phyloP scores from a whole-genome alignment of 1,140 invertebrate genomes.

The Brachionus rotundiformis region DNA sequence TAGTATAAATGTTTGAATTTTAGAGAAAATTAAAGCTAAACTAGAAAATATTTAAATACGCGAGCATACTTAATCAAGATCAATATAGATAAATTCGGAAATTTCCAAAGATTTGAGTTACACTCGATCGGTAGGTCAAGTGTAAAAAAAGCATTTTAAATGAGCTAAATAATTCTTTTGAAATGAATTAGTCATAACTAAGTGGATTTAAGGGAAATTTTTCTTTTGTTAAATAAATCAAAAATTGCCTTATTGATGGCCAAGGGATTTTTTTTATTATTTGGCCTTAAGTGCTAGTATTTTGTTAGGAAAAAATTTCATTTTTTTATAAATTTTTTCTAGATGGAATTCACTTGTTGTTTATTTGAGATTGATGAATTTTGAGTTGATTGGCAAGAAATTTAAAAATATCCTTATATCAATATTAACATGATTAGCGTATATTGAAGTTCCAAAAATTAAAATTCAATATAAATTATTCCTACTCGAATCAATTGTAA shows the following conservation, averaged over 20 bases:
- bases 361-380: background rate
- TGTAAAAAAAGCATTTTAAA: constrained; percentile 28
- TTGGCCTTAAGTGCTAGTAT: background rate
- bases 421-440: background rate
- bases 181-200: constrained; percentile 18
- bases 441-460: background rate
- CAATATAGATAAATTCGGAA: background rate
- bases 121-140: constrained; percentile 34
- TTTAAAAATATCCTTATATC: background rate
- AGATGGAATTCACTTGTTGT: background rate
- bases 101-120: background rate
- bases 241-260: background rate
- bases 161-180: background rate
- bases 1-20: background rate
- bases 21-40: background rate
- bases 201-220: constrained; percentile 22
- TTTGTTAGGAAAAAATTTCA: background rate
- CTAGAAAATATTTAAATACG: background rate
- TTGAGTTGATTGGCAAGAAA: background rate
- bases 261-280: constrained; percentile 20
- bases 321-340: background rate
- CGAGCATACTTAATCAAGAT: background rate
- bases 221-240: constrained; percentile 12
- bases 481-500: background rate
- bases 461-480: background rate